A percentile compares a stretch with the other conserved stretches of the same genome.
These are phyloP conservation scores for Yasuhikotakia modesta DNA, from an alignment of 2,797 vertebrate genomes.

Conservation along the genomic window DNA sequence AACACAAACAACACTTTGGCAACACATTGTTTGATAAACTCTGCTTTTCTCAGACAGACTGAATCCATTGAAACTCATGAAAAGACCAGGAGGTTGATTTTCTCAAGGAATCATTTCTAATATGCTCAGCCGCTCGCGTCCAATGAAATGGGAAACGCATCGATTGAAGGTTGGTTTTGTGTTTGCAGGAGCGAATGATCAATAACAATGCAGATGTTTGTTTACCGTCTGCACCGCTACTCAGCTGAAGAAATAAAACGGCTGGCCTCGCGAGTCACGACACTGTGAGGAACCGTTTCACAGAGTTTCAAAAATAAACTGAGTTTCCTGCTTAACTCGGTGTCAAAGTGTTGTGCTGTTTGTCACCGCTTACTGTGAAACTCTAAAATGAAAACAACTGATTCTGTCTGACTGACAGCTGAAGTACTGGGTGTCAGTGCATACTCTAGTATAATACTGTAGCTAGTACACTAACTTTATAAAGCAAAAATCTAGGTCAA, in stretches of 20 bases:
- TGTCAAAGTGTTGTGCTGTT: background rate
- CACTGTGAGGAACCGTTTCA: too few species aligned
- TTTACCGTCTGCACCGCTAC: conserved; percentile 32
- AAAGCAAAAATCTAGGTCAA: background rate
- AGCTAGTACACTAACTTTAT: background rate
- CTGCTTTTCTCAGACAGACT: background rate
- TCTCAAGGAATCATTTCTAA: conserved; percentile 41
- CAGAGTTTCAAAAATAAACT: background rate
- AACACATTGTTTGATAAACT: conserved; percentile 41
- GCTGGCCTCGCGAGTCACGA: background rate
- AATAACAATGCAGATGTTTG: conserved; percentile 51
- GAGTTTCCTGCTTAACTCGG: background rate
- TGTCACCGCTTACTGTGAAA: background rate
- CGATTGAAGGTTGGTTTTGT: conserved; percentile 53
- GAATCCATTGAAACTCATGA: conserved; percentile 32
- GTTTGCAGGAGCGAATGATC: conserved; percentile 44
- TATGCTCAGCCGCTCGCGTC: conserved; percentile 37
- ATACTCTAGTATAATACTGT: background rate
- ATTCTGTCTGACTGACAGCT: conserved; percentile 1
- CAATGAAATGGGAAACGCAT: too few species aligned
- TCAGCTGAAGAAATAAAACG: too few species aligned
- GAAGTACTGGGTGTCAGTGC: background rate
- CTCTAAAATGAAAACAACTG: conserved; percentile 1
- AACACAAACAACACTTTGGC: conserved; percentile 34
- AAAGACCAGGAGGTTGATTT: conserved; percentile 24